These are phyloP conservation scores for Palythoa caribaeorum DNA, from an alignment of 92 coral and sea anemone genomes.

Conservation along the genomic window DNA sequence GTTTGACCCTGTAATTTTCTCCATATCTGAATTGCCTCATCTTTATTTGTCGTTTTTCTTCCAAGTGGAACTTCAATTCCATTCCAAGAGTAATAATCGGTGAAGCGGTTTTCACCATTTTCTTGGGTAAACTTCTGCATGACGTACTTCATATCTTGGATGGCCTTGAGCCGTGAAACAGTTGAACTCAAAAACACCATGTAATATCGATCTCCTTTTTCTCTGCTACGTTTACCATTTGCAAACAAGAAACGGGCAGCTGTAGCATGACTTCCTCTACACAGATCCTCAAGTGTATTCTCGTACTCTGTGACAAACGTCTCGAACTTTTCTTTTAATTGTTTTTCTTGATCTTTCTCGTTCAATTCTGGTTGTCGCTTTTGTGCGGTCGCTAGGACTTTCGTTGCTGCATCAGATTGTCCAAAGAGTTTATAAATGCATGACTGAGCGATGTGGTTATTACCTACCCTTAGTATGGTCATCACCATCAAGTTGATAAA, in stretches of 20 bases:
- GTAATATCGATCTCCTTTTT: slow-evolving; percentile 1
- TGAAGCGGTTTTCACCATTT: background rate
- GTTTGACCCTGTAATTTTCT: background rate
- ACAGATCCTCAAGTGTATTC: background rate
- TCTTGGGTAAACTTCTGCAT: background rate
- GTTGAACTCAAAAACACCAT: slow-evolving; percentile 26
- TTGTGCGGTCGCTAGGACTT: background rate
- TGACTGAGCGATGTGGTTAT: background rate
- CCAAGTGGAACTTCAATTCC: slow-evolving; percentile 24
- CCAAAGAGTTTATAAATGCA: slow-evolving; percentile 27
- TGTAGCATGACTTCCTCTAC: background rate
- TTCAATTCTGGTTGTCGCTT: no score
- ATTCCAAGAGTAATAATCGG: background rate
- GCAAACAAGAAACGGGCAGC: slow-evolving; percentile 26
- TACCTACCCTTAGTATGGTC: background rate
- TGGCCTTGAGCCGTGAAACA: background rate
- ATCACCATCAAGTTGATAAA: slow-evolving; percentile 25
- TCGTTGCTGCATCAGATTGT: background rate
- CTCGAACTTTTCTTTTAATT: background rate
- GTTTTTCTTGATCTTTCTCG: background rate
- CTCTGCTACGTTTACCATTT: background rate
- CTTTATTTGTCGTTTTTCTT: background rate
- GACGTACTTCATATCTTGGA: background rate
- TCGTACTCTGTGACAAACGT: slow-evolving; percentile 9
- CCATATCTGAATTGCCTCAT: background rate